phyloP scores from a whole-genome alignment of 1,140 invertebrate genomes.

The Nebria ingens region DNA sequence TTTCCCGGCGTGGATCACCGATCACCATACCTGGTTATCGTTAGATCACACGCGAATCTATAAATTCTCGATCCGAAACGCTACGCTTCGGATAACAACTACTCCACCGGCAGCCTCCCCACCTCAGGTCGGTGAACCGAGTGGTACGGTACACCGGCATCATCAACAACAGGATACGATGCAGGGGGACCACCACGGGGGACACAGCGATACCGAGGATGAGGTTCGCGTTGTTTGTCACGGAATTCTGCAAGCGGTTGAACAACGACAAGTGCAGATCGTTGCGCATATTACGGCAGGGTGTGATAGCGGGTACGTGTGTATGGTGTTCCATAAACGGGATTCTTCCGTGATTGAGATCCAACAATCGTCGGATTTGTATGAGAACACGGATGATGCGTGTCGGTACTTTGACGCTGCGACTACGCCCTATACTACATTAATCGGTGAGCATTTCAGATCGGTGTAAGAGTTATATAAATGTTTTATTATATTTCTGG shows the following conservation, averaged over 20 bases:
- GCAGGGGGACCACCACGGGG: conserved; percentile 29
- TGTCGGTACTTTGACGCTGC: conserved; percentile 47
- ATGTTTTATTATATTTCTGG: not conserved
- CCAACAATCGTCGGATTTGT: conserved; percentile 41
- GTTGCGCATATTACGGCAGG: conserved; percentile 66
- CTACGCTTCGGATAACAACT: conserved; percentile 49
- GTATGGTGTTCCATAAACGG: conserved; percentile 71
- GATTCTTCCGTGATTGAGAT: conserved; percentile 72
- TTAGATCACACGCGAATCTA: conserved; percentile 62
- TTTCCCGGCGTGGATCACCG: conserved; percentile 65
- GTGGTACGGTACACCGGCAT: not conserved
- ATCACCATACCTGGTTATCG: conserved; percentile 67
- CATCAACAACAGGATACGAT: conserved; percentile 17
- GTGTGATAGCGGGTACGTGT: conserved; percentile 76
- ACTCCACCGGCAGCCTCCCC: conserved; percentile 16
- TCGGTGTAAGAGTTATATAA: not conserved
- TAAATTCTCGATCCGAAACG: conserved; percentile 62
- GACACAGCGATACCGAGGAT: conserved; percentile 39
- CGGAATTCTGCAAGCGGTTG: conserved; percentile 48
- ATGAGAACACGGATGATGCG: conserved; percentile 46
- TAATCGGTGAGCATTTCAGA: conserved; percentile 79
- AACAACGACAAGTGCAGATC: conserved; percentile 49
- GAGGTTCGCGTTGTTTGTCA: conserved; percentile 57
- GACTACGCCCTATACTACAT: conserved; percentile 63
- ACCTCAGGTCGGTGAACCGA: not conserved